phyloP scores from a whole-genome alignment of 1,140 invertebrate genomes.

The Procambarus clarkii region DNA sequence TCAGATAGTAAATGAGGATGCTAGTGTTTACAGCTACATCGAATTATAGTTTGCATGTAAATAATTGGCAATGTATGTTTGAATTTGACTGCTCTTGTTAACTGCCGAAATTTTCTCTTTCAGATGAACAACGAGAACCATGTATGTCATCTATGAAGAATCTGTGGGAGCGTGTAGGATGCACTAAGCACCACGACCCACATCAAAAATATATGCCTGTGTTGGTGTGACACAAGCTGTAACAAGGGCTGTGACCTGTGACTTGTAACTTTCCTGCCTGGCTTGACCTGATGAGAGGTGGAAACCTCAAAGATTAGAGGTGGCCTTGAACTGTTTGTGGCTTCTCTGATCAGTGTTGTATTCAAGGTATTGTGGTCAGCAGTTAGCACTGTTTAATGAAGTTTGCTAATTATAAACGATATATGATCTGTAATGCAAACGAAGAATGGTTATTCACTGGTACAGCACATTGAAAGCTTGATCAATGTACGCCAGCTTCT shows the following conservation, averaged over 20 bases:
- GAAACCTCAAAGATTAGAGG: background rate
- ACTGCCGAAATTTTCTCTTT: background rate
- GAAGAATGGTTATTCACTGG: background rate
- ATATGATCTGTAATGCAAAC: background rate
- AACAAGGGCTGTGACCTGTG: slow-evolving; percentile 6
- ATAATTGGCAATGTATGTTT: background rate
- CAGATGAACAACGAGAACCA: slow-evolving; percentile 31
- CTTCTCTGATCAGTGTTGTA: background rate
- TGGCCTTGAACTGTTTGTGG: background rate
- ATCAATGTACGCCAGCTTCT: background rate
- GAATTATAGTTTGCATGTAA: background rate
- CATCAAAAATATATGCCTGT: slow-evolving; percentile 4
- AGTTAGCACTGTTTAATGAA: background rate
- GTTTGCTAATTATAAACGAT: background rate
- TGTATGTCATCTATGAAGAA: slow-evolving; percentile 38
- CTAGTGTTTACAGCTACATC: background rate
- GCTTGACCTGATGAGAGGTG: slow-evolving; percentile 15
- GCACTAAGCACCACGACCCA: background rate
- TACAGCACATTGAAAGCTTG: background rate
- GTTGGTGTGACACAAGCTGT: slow-evolving; percentile 22
- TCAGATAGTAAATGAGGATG: background rate
- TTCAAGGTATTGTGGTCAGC: background rate
- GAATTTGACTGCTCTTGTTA: background rate
- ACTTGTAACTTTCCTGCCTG: background rate
- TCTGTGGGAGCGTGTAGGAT: slow-evolving; percentile 28